phyloP scores from a whole-genome alignment of 1,140 invertebrate species.

The Saccostrea echinata region DNA sequence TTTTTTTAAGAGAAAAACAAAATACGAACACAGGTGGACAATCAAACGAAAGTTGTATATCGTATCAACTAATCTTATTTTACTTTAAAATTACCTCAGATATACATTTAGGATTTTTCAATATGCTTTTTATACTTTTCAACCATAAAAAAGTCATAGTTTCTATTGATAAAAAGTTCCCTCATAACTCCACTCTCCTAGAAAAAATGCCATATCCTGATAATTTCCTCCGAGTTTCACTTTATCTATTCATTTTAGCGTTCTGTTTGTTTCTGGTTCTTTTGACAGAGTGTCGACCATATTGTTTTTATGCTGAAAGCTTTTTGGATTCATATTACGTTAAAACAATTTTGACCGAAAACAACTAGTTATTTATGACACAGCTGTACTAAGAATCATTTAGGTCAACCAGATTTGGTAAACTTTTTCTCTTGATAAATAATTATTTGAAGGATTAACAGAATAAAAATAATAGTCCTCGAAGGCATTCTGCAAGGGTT shows the following conservation, averaged over 20 bases:
- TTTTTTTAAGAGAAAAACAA: too few relatives aligned
- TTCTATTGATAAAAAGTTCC: too few relatives aligned
- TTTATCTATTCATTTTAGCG: neutral
- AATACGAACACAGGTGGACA: too few relatives aligned
- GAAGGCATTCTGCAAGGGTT: too few relatives aligned
- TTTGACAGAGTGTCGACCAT: neutral
- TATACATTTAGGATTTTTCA: neutral
- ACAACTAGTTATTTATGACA: neutral
- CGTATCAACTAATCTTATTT: too few relatives aligned
- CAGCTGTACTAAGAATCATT: neutral
- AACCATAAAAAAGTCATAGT: too few relatives aligned
- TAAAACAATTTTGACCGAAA: neutral
- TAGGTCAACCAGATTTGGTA: neutral
- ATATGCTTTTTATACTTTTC: too few relatives aligned
- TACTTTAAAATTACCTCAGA: neutral
- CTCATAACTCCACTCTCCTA: too few relatives aligned
- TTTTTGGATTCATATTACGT: neutral
- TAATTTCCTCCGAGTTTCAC: neutral
- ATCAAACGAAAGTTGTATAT: too few relatives aligned
- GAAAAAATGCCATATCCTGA: neutral
- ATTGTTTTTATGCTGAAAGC: slow-evolving; percentile 3
- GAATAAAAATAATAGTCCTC: too few relatives aligned
- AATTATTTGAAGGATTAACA: too few relatives aligned
- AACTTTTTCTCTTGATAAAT: too few relatives aligned
- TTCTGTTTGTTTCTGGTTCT: neutral